These are phyloP conservation scores for Portevinia maculata DNA, from an alignment of 2,888 invertebrate genomes.

Conservation along the genomic window DNA sequence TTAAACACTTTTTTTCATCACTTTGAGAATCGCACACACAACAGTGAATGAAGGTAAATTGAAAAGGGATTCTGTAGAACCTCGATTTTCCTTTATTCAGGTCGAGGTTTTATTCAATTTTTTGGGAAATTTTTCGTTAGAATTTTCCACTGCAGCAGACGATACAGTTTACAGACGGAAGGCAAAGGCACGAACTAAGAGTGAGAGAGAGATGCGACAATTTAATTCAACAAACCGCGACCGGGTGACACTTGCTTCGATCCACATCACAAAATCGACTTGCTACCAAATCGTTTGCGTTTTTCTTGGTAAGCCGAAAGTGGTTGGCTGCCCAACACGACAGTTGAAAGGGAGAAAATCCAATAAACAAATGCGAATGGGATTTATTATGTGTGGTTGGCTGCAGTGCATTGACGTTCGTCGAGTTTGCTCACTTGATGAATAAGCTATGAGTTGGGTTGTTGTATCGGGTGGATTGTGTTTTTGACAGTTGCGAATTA, in stretches of 20 bases:
- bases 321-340: slow-evolving; percentile 43
- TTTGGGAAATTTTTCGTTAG: background rate
- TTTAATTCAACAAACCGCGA: slow-evolving; percentile 58
- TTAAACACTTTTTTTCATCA: slow-evolving; percentile 20
- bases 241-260: slow-evolving; percentile 67
- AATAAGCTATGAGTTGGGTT: background rate
- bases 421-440: slow-evolving; percentile 49
- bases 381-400: slow-evolving; percentile 50
- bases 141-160: slow-evolving; percentile 16
- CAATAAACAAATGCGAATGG: slow-evolving; percentile 71
- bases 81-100: slow-evolving; percentile 46
- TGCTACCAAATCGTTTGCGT: slow-evolving; percentile 48
- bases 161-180: slow-evolving; percentile 11
- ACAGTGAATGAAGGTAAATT: slow-evolving; percentile 31
- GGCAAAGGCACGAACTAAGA: slow-evolving; percentile 38
- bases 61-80: slow-evolving; percentile 10
- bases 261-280: slow-evolving; percentile 71
- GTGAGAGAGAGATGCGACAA: slow-evolving; percentile 31
- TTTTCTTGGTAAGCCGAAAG: slow-evolving; percentile 54
- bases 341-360: slow-evolving; percentile 64
- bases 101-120: slow-evolving; percentile 9
- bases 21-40: slow-evolving; percentile 32
- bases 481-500: background rate
- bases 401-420: slow-evolving; percentile 16
- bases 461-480: slow-evolving; percentile 5